Evolutionary conservation across 2,797 vertebrate genomes (phyloP), one percentile per base, ranked within the genome.

Genomic region (Tachyglossus aculeatus): DNA sequence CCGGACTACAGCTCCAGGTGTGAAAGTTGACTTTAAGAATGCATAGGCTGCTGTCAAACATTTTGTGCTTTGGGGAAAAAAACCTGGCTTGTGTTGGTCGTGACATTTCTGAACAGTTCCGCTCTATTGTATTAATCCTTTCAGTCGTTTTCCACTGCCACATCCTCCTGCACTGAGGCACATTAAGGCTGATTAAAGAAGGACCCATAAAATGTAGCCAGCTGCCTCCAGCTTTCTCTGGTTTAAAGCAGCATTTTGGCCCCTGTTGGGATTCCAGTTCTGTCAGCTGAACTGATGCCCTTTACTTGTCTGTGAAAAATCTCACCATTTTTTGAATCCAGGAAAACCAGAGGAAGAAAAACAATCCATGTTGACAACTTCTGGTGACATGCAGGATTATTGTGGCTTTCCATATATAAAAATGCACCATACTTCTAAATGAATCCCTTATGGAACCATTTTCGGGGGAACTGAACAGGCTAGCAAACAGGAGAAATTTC

Each of bases 401-500:
- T 40, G 25, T 5, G 0, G 14, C 41, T 33, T 31, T 59, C 14
- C 39, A 37, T 48, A 71, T 75, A 55, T 39, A 57, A 34, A 54
- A 51, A 64, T 44, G 53, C 10, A 19, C 50, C 51, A 48, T 54
- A 8, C 31, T 63, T 79, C 83, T 71, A 57, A 50, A 43, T 55
- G 63, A 70, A 31, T 72, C 33, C 19, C 7, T 45, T 25, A 36
- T 37, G 21, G 47, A 45, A 68, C 3, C 33, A 9, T 67, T 75
- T 82, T 64, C 36, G 25, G 71, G 74, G 40, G 74, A 85, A 72
- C 69, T 66, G 1, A 4, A 54, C 54, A 63, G 38, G 19, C 52
- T 60, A 11, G 7, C 12, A 11, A 47, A 61, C 44, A 54, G 21
- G 38, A 65, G 36, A 70, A 67, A 40, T 32, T 31, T 38, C 16